A percentile compares a stretch with the other conserved stretches of the same genome.
These are phyloP conservation scores for Arion vulgaris DNA, from an alignment of 1,140 invertebrate species.

Conservation along the genomic window DNA sequence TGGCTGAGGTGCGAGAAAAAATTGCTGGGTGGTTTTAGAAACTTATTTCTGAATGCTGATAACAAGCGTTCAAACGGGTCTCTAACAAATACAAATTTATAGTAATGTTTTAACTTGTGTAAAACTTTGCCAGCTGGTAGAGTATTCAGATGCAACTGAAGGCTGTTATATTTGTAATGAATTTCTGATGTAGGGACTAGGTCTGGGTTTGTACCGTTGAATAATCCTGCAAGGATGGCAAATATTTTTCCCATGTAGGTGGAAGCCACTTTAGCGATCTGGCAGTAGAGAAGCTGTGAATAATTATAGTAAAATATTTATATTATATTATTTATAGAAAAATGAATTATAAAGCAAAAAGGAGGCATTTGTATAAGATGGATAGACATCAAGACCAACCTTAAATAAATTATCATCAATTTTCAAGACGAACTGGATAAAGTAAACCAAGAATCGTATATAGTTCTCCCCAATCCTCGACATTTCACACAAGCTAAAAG, in stretches of 20 bases:
- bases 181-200: slow-evolving; percentile 41
- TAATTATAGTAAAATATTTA: neutral
- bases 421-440: too few species aligned
- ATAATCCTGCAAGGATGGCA: slow-evolving; percentile 82
- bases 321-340: neutral
- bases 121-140: slow-evolving; percentile 75
- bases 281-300: slow-evolving; percentile 87
- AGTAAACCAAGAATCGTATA: too few species aligned
- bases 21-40: slow-evolving; percentile 78
- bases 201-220: slow-evolving; percentile 49
- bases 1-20: slow-evolving; percentile 85
- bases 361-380: neutral
- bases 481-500: too few species aligned
- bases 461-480: too few species aligned
- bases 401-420: too few species aligned
- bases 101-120: slow-evolving; percentile 80
- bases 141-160: slow-evolving; percentile 71
- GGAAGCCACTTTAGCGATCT: slow-evolving; percentile 93
- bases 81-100: slow-evolving; percentile 87
- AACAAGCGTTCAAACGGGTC: slow-evolving; percentile 93
- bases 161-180: slow-evolving; percentile 43
- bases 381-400: too few species aligned
- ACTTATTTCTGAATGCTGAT: slow-evolving; percentile 91
- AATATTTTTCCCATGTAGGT: slow-evolving; percentile 94
- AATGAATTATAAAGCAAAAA: neutral